Base-by-base conservation (phyloP, 2,888 invertebrate genomes). In the Abrostola tripartita region DNA sequence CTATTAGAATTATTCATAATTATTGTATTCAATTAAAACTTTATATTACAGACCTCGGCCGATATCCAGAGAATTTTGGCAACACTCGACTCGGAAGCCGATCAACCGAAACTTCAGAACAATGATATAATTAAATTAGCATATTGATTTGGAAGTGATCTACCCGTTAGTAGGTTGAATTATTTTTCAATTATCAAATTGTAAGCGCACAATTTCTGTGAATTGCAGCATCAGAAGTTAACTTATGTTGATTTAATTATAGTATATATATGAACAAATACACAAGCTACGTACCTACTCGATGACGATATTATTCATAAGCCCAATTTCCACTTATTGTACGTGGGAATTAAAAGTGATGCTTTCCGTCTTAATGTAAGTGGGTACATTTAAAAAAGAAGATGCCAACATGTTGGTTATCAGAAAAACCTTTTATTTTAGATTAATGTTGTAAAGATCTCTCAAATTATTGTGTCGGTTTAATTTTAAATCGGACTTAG, bases 41-140 rank as follows among this genome's bases (percentile, higher is more conserved):
- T 5, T 12, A 50, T 47, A 36, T 85, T 85, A 8, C 86, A 88
- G 88, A 71, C 77, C 12, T 74, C 82, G 0, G 68, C 74, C 4
- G 87, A 87, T 11, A 80, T 88, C 4, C 80, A 86, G 62, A 82
- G 83, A 0, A 81, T 88, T 57, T 68, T 89, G 49, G 73, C 74
- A 6, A 62, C 77, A 14, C 74, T 88, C 5, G 86, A 87, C 60
- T 68, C 65, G 38, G 64, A 72, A 9, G 49, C 51, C 37, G 41
- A 63, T 5, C 66, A 67, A 5, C 54, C 65, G 0, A 62, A 61
- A 10, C 37, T 71, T 8, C 56, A 58, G 0, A 38, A 57, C 4
- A 56, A 62, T 8, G 47, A 58, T 10, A 61, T 36, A 55, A 67
- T 24, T 75, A 61, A 67, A 52, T 37, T 7, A 35, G 5, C 24